These are phyloP conservation scores for Podiceps cristatus DNA, from an alignment of 2,113 vertebrate species.

Conservation along the genomic window DNA sequence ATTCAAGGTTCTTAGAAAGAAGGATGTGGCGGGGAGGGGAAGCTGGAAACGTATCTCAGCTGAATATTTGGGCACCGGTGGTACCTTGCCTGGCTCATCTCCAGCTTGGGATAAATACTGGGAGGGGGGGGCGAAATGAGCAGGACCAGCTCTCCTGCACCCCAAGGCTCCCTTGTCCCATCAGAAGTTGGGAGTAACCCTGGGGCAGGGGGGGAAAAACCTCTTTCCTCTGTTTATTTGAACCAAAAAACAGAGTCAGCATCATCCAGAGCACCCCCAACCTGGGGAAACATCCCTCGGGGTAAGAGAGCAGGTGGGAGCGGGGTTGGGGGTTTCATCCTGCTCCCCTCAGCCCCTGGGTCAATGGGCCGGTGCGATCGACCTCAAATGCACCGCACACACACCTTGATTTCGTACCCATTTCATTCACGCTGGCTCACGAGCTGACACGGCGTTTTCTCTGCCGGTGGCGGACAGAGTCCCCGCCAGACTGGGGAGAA, in stretches of 20 bases:
- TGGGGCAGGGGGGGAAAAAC: background rate
- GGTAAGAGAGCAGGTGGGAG: background rate
- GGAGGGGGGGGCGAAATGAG: fast-evolving
- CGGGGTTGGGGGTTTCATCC: fast-evolving
- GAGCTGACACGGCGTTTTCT: background rate
- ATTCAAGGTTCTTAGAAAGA: conserved; percentile 55
- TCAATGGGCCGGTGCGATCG: fast-evolving
- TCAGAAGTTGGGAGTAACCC: background rate
- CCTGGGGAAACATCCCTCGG: background rate
- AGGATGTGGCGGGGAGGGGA: background rate
- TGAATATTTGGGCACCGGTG: background rate
- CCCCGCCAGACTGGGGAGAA: background rate
- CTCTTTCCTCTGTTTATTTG: background rate
- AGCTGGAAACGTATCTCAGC: background rate
- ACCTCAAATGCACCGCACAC: background rate
- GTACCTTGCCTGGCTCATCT: background rate
- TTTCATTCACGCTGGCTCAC: background rate
- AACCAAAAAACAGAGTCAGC: background rate
- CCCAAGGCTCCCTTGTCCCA: background rate
- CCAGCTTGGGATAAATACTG: background rate
- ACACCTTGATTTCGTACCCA: background rate
- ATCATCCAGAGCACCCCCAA: background rate
- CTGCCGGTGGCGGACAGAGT: fast-evolving
- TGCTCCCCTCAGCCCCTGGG: background rate
- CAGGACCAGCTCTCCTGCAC: background rate